These are phyloP conservation scores for Apogon hyalosoma DNA, from an alignment of 2,797 vertebrate species.

Conservation along the genomic window DNA sequence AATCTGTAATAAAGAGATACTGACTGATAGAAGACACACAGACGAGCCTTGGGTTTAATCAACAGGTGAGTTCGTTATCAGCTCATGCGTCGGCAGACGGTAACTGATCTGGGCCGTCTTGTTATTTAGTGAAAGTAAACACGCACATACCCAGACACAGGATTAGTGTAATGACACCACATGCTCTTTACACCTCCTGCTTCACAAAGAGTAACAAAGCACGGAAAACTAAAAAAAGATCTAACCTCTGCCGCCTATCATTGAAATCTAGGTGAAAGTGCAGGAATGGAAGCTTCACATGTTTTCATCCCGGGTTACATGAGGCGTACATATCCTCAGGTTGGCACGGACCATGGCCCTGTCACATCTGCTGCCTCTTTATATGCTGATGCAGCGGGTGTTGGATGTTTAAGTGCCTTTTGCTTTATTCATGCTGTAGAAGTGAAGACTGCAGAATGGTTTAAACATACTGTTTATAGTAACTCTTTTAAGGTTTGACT, in stretches of 20 bases:
- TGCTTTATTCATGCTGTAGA: slow-evolving; percentile 77
- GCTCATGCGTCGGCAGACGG: slow-evolving; percentile 22
- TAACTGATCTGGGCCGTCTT: slow-evolving; percentile 70
- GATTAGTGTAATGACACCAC: slow-evolving; percentile 3
- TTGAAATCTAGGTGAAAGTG: slow-evolving; percentile 19
- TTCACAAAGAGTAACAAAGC: slow-evolving; percentile 20
- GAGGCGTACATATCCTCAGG: slow-evolving; percentile 31
- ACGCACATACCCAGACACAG: not conserved
- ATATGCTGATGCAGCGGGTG: slow-evolving; percentile 37
- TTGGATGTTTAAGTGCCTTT: slow-evolving; percentile 67
- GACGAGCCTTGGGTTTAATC: slow-evolving; percentile 9
- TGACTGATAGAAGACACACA: not conserved
- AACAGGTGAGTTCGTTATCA: slow-evolving; percentile 3
- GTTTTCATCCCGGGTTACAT: slow-evolving; percentile 39
- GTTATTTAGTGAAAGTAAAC: slow-evolving; percentile 23
- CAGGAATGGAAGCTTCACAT: slow-evolving; percentile 33
- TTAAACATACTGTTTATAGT: slow-evolving; percentile 52
- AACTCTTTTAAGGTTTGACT: slow-evolving; percentile 38
- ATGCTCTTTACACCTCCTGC: not conserved
- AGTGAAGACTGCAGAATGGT: slow-evolving; percentile 37
- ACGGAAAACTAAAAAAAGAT: not conserved
- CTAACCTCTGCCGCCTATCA: not conserved
- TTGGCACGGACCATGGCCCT: slow-evolving; percentile 21
- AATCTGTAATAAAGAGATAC: not conserved
- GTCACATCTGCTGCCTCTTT: slow-evolving; percentile 47